Percentiles rank a stretch among this genome's conserved stretches.
phyloP scores from a whole-genome alignment of 2,888 invertebrate species.

The Stenolophus ochropezus region DNA sequence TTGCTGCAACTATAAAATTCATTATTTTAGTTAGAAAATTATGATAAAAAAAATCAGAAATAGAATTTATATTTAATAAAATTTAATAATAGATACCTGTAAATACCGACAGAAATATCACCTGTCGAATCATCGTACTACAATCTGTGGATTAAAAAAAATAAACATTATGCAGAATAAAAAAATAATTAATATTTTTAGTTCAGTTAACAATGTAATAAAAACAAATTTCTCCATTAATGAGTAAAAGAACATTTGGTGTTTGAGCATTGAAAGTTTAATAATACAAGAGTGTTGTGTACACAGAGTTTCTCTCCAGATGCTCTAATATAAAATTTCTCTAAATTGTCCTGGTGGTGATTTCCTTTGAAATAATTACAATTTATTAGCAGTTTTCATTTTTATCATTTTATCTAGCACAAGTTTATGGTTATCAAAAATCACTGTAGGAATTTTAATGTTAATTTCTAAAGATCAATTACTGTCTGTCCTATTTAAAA shows the following conservation, averaged over 20 bases:
- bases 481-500: too few relatives aligned
- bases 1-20: conserved; percentile 56
- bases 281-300: conserved; percentile 4
- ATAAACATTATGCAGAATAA: background rate
- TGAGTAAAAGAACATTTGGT: conserved; percentile 14
- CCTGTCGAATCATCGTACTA: conserved; percentile 24
- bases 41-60: too few relatives aligned
- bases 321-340: conserved; percentile 27
- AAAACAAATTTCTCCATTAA: conserved; percentile 30
- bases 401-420: too few relatives aligned
- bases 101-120: conserved; percentile 18
- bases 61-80: background rate
- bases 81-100: too few relatives aligned
- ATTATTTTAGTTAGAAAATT: background rate
- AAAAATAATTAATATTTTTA: background rate
- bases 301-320: conserved; percentile 31
- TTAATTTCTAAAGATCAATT: too few relatives aligned
- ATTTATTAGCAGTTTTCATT: too few relatives aligned
- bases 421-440: too few relatives aligned
- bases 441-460: too few relatives aligned
- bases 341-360: conserved; percentile 18
- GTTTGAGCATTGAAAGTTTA: conserved; percentile 30
- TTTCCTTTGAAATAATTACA: too few relatives aligned
- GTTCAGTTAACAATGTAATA: background rate
- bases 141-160: background rate